phyloP scores from a whole-genome alignment of 2,888 invertebrate species.

The Trissonchulus latispiculum region DNA sequence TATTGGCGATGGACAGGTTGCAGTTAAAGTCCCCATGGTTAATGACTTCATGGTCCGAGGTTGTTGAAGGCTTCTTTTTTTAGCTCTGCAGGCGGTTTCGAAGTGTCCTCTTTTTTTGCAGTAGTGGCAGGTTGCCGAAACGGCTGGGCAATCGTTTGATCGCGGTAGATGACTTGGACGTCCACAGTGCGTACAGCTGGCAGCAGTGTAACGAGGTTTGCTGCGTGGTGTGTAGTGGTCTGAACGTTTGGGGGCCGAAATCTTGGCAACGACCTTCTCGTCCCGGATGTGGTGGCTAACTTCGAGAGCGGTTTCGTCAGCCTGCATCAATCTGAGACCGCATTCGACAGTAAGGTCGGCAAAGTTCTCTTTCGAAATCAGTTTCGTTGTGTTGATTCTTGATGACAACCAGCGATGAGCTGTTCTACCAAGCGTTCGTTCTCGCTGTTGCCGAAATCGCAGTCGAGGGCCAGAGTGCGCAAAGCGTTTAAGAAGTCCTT shows the following conservation, averaged over 20 bases:
- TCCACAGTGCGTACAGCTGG: background rate
- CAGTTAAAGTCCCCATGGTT: background rate
- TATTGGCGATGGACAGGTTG: too few species aligned
- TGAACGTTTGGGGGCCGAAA: background rate
- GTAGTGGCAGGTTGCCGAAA: background rate
- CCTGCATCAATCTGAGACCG: background rate
- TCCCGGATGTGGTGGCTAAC: background rate
- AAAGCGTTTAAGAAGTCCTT: background rate
- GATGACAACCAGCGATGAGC: background rate
- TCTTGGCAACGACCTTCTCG: background rate
- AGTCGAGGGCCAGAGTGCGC: background rate
- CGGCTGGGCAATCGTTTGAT: background rate
- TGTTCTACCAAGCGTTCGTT: background rate
- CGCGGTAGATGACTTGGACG: background rate
- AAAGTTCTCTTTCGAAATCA: background rate
- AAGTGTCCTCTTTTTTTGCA: background rate
- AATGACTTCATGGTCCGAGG: background rate
- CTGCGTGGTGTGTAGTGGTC: background rate
- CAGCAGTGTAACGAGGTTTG: background rate
- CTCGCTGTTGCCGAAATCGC: background rate
- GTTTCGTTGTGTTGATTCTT: background rate
- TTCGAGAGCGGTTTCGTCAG: background rate
- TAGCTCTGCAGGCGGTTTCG: background rate
- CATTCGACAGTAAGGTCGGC: background rate
- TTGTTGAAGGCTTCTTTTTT: background rate